Evolutionary conservation across 2,797 vertebrate species (phyloP), one percentile per base, ranked within the genome.

Genomic region (Pterois miles): DNA sequence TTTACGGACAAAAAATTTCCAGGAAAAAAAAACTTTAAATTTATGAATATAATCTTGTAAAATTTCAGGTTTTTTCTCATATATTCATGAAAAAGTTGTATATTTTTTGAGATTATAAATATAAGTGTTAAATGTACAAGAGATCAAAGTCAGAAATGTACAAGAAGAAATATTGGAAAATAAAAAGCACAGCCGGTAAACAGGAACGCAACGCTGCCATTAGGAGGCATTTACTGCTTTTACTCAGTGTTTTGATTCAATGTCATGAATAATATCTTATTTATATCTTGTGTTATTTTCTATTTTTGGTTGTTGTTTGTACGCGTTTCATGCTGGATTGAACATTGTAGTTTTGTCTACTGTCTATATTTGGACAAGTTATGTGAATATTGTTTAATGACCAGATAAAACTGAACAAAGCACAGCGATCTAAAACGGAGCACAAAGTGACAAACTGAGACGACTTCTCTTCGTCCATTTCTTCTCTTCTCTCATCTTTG

Each of bases 41-140:
- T n/a, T n/a, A n/a, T n/a, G n/a, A n/a, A n/a, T n/a, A n/a, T n/a
- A n/a, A n/a, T n/a, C n/a, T n/a, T n/a, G n/a, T n/a, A n/a, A n/a
- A n/a, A n/a, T n/a, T n/a, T n/a, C n/a, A n/a, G n/a, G n/a, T 29
- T 29, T 4, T 29, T 29, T 29, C 29, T 29, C 2, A 29, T 29
- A 29, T 4, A 29, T 29, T 29, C 2, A 29, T 29, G 38, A 40
- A 40, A 40, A 40, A 40, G 6, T 0, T 6, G 0, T 16, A 40
- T 40, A 14, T 40, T 40, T 14, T 40, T 14, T 40, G 38, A 40
- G 38, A 43, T 43, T 43, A 43, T 7, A 43, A n/a, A n/a, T n/a
- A n/a, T n/a, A 40, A 3, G 36, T 43, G 2, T 6, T 9, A 46
- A 46, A 46, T 46, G 4, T 46, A 46, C 18, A 46, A 46, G 18